These are phyloP conservation scores for Calephelis virginiensis DNA, from an alignment of 1,140 invertebrate genomes.

Conservation along the genomic window DNA sequence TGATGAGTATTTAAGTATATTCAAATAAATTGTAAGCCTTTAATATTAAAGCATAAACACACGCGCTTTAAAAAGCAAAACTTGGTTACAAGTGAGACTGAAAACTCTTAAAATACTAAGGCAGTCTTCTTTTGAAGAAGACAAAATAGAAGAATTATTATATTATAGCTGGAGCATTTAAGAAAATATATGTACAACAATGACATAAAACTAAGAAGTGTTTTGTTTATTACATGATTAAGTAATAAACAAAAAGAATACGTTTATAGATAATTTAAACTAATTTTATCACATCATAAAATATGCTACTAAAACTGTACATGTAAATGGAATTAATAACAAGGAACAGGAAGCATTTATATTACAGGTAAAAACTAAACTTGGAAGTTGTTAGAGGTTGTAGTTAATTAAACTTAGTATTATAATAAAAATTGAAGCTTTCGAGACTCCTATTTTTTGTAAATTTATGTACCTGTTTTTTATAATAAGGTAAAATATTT, in stretches of 20 bases:
- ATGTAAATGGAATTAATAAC: too few species aligned
- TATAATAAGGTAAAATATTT: conserved; percentile 23
- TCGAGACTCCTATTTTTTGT: not conserved
- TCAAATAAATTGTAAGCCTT: conserved; percentile 53
- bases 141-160: not conserved
- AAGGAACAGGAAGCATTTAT: too few species aligned
- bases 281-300: too few species aligned
- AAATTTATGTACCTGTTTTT: not conserved
- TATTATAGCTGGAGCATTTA: not conserved
- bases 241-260: too few species aligned
- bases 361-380: conserved; percentile 1
- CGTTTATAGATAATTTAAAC: too few species aligned
- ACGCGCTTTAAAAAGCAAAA: conserved; percentile 69
- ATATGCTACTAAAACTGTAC: too few species aligned
- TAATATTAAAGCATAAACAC: conserved; percentile 59
- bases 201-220: too few species aligned
- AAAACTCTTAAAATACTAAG: not conserved
- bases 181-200: too few species aligned
- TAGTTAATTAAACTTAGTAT: not conserved
- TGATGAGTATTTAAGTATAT: conserved; percentile 55
- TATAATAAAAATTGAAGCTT: not conserved
- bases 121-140: conserved; percentile 1
- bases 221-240: too few species aligned
- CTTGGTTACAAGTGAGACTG: conserved; percentile 53
- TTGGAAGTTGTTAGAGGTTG: not conserved